phyloP scores from a whole-genome alignment of 2,797 vertebrate species.

The Pangasius djambal region DNA sequence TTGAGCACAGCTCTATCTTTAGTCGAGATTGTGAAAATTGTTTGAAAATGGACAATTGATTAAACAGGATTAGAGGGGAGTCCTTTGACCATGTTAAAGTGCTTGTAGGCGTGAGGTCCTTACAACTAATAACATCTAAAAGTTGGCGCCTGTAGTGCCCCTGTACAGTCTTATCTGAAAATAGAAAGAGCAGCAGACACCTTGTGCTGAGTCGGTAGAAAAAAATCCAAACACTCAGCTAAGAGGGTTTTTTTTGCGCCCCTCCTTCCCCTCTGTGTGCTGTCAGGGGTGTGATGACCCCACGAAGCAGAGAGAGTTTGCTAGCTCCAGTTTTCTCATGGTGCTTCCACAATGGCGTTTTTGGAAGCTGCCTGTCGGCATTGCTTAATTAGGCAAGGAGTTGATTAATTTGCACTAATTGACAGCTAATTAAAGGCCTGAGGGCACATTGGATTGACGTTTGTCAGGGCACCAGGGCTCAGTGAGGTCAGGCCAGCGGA shows the following conservation, averaged over 20 bases:
- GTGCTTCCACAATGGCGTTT: conserved; percentile 84
- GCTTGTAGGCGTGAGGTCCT: neutral
- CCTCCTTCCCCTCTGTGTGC: conserved; percentile 48
- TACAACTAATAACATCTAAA: conserved; percentile 19
- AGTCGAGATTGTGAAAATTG: conserved; percentile 8
- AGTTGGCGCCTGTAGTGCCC: conserved; percentile 25
- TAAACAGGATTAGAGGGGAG: neutral
- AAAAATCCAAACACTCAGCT: conserved; percentile 56
- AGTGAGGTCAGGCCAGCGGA: conserved; percentile 79
- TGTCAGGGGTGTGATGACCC: conserved; percentile 69
- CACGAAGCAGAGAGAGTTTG: conserved; percentile 82
- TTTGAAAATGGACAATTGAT: conserved; percentile 7
- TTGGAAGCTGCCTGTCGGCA: conserved; percentile 92
- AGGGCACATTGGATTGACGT: conserved; percentile 92
- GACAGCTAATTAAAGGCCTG: conserved; percentile 97
- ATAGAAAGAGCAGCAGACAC: conserved; percentile 63
- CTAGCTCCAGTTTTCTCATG: conserved; percentile 92
- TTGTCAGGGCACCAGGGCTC: conserved; percentile 82
- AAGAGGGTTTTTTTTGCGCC: conserved; percentile 31
- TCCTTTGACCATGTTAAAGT: neutral
- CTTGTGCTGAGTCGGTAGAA: conserved; percentile 66
- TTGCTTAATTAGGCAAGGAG: conserved; percentile 98
- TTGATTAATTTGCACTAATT: conserved; percentile 99
- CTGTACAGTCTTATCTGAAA: conserved; percentile 49
- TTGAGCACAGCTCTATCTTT: neutral